phyloP scores from a whole-genome alignment of 2,113 vertebrate species.

The Misgurnus anguillicaudatus region DNA sequence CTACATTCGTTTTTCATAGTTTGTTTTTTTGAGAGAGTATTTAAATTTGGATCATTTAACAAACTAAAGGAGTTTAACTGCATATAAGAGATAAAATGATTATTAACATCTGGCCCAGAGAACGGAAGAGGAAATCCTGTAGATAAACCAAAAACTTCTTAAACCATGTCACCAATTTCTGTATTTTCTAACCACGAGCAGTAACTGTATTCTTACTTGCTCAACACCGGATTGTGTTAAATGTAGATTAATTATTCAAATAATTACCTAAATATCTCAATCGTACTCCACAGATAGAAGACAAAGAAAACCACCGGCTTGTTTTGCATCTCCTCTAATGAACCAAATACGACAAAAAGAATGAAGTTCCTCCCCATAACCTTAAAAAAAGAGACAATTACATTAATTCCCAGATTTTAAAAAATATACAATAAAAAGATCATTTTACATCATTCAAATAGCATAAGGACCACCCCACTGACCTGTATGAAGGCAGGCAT shows the following conservation, averaged over 20 bases:
- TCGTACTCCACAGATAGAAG: slow-evolving; percentile 89
- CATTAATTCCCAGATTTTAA: background rate
- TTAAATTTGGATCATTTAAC: background rate
- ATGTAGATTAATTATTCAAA: background rate
- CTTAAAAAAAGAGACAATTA: slow-evolving; percentile 62
- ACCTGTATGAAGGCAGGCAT: slow-evolving; percentile 87
- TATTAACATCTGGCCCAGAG: slow-evolving; percentile 4
- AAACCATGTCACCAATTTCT: background rate
- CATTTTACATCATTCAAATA: background rate
- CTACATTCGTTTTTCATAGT: background rate
- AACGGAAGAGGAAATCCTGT: slow-evolving; percentile 21
- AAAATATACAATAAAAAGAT: background rate
- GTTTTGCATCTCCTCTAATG: slow-evolving; percentile 89
- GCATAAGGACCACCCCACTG: background rate
- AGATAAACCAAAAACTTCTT: background rate
- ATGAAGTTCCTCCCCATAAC: slow-evolving; percentile 88
- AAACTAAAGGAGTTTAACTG: background rate
- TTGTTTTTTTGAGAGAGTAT: background rate
- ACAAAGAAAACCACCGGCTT: slow-evolving; percentile 91
- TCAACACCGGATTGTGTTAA: background rate
- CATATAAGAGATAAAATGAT: background rate
- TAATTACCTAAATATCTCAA: slow-evolving; percentile 88
- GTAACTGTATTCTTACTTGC: background rate
- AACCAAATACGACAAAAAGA: slow-evolving; percentile 90
- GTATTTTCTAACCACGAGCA: background rate